A percentile compares a stretch with the other conserved stretches of the same genome.
Evolutionary conservation across 2,113 vertebrate species (phyloP).

Genomic region (Cathartes aura): DNA sequence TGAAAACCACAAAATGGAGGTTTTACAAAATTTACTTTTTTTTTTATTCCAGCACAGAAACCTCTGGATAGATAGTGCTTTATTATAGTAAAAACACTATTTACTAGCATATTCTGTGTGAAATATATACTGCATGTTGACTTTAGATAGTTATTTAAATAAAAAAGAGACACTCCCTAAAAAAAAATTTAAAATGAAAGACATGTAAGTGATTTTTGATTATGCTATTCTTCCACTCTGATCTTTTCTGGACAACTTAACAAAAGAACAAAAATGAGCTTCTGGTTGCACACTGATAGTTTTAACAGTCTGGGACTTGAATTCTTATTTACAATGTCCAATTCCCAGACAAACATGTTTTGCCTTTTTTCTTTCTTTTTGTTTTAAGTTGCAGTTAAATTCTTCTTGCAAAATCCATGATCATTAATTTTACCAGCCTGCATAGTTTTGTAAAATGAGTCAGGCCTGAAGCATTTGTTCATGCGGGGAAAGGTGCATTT

Average conservation of each 20-base stretch:
- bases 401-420: background rate
- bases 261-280: background rate
- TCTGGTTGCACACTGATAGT: background rate
- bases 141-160: background rate
- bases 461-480: background rate
- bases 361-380: background rate
- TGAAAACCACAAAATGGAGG: background rate
- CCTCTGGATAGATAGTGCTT: background rate
- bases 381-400: background rate
- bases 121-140: background rate
- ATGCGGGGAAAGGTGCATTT: fast-evolving
- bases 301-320: background rate
- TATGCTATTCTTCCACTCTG: background rate
- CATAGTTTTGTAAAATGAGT: background rate
- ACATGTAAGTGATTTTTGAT: background rate
- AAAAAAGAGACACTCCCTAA: background rate
- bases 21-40: background rate
- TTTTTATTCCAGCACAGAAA: background rate
- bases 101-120: background rate
- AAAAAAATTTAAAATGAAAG: background rate
- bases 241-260: background rate
- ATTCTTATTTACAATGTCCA: background rate
- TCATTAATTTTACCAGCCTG: background rate
- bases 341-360: background rate
- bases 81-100: background rate